Base-by-base conservation (phyloP, 2,113 vertebrate species). In the Lophotis ruficrista region DNA sequence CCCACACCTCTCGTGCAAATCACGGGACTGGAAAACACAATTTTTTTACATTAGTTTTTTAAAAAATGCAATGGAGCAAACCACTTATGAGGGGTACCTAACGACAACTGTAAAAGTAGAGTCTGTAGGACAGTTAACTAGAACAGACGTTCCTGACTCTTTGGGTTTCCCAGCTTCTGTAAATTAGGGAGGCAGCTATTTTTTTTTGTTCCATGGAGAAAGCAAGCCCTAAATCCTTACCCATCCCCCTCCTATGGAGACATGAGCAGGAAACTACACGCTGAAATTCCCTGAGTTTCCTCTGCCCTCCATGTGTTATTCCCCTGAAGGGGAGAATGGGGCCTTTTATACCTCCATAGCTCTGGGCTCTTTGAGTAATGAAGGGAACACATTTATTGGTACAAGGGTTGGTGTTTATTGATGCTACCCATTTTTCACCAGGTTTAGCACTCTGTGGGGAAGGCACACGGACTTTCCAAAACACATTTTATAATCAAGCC, bases 381-480 rank as follows among this genome's bases (percentile, higher is more conserved):
- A 98, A 97, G 96, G 97, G 97, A 98, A 93, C 96, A 96, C 95
- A 96, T 98, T 98, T 98, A 98, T 98, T 97, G 97, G 97, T 95
- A 96, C 95, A 97, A 97, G 94, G 88, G 90, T 94, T 96, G 24
- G 97, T 97, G 98, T 98, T 98, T 98, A 98, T 98, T 98, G 98
- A 98, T 97, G 95, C 95, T 97, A 98, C 97, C 97, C 96, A 93
- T 98, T 98, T 98, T 98, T 97, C 97, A 97, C 96, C 85, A 97
- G 96, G 96, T 98, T 98, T 98, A 98, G 96, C 98, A 97, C 98
- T 98, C 98, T 98, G 97, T 96, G 97, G 98, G 98, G 98, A 98
- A 97, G 97, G 97, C 95, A 91, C 83, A 92, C 41, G 87, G 97
- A 98, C 96, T 97, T 98, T 98, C 97, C 97, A 98, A 97, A 97